Base-by-base conservation (phyloP, 2,113 vertebrate species). In the Saguinus midas region DNA sequence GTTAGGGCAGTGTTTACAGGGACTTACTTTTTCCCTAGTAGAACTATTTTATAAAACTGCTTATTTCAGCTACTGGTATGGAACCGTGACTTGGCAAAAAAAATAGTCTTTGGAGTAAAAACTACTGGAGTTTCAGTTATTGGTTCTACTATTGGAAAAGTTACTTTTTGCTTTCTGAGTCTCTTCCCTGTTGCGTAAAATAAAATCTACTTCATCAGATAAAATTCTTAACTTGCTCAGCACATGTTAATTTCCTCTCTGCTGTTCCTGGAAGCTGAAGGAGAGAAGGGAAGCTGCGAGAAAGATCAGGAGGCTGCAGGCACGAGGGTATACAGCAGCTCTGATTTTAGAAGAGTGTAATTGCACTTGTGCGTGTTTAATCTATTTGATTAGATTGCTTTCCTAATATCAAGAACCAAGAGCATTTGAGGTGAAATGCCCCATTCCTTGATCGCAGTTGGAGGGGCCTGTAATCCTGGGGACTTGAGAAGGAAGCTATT, bases 261-360 rank as follows among this genome's bases (percentile, higher is more conserved):
- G 58, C 29, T 83, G 21, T 68, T 58, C 48, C 52, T 79, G 66
- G 43, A 40, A n/a, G 50, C 50, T 40, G 78, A 16, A 27, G 6
- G 5, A 20, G 6, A 40, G 57, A 72, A 72, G 45, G 76, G 66
- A 78, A 37, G 27, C 9, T 4, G 29, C 3, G 43, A 50, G 27
- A 55, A n/a, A 52, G 43, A 55, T 7, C 27, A 20, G 3, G 16
- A 35, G 32, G n/a, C 7, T 16, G 87, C 61, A 18, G 35, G 25
- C 20, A 6, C 3, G 6, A 32, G 29, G 37, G 20, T 20, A 0
- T 40, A 7, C 48, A 8, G 1, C 8, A 70, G 86, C 43, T 73
- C 25, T 40, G 35, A 82, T 29, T 64, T 66, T n/a, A n/a, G 66
- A 43, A n/a, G 8, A 43, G 52, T 35, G 17, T 5, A 12, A 20